Evolutionary conservation across 2,888 invertebrate genomes (phyloP).

Genomic region (Amblyjoppa proteus): DNA sequence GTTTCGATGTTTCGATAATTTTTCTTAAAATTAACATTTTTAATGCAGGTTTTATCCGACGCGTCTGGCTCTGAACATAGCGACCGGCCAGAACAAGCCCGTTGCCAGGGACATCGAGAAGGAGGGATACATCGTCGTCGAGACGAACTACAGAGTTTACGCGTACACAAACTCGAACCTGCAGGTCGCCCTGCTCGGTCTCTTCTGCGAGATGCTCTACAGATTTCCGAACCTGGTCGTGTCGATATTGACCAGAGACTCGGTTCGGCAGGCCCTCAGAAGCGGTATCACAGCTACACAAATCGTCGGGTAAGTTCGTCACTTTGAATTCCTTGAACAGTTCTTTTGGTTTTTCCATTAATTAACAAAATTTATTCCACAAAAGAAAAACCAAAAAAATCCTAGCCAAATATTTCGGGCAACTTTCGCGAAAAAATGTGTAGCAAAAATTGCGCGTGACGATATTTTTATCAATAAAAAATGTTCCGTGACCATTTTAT

Average conservation of each 20-base stretch:
- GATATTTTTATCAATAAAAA: no score
- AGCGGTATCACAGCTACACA: constrained; percentile 98
- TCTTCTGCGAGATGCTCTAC: constrained; percentile 97
- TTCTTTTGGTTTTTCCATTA: no score
- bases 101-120: constrained; percentile 82
- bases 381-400: no score
- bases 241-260: constrained; percentile 96
- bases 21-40: background rate
- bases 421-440: no score
- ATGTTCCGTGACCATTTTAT: no score
- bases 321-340: no score
- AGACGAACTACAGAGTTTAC: constrained; percentile 98
- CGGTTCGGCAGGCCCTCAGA: constrained; percentile 96
- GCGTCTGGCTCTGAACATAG: constrained; percentile 94
- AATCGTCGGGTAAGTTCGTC: constrained; percentile 89
- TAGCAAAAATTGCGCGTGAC: no score
- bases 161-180: constrained; percentile 97
- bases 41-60: constrained; percentile 95
- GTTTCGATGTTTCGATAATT: constrained; percentile 5
- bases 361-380: no score
- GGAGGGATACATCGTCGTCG: constrained; percentile 95
- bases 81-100: constrained; percentile 86
- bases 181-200: constrained; percentile 96
- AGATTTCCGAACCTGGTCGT: constrained; percentile 98
- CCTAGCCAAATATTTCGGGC: no score